These are phyloP conservation scores for Aphyosemion australe DNA, from an alignment of 2,113 vertebrate species.

Conservation along the genomic window DNA sequence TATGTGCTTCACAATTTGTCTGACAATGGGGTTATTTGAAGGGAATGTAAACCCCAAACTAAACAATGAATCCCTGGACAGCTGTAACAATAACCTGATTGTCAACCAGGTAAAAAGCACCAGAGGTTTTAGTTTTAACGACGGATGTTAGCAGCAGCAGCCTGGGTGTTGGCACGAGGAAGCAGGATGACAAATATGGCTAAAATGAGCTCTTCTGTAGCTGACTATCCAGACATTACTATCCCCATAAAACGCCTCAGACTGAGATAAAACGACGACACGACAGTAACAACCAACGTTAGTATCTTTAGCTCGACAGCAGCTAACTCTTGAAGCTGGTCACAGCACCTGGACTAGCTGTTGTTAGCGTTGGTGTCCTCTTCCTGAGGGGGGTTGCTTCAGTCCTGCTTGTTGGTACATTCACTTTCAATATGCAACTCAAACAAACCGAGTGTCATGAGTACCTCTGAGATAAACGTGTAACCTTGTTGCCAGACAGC, in stretches of 20 bases:
- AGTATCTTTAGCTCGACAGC: constrained; percentile 7
- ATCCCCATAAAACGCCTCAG: constrained; percentile 8
- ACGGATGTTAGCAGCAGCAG: constrained; percentile 50
- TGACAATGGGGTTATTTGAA: not conserved
- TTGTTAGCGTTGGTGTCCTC: constrained; percentile 41
- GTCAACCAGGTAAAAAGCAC: too few species aligned
- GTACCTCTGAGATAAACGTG: constrained; percentile 53
- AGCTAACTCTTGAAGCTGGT: constrained; percentile 46
- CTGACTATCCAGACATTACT: constrained; percentile 15
- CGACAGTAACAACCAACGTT: not conserved
- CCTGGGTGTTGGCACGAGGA: constrained; percentile 19
- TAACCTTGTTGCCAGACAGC: constrained; percentile 51
- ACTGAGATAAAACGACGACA: constrained; percentile 5
- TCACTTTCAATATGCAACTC: constrained; percentile 3
- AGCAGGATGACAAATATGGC: constrained; percentile 43
- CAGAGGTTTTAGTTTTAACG: constrained; percentile 26
- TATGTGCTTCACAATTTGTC: not conserved
- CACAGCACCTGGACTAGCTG: constrained; percentile 34
- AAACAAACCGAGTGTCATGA: constrained; percentile 33
- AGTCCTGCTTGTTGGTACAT: not conserved
- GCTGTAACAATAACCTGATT: not conserved
- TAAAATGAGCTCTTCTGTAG: constrained; percentile 43
- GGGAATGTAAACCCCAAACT: not conserved
- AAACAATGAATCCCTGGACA: not conserved
- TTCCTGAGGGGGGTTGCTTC: constrained; percentile 40